Conservation (phyloP, 2,797 vertebrate species). For the Premnoplex brunnescens region DNA sequence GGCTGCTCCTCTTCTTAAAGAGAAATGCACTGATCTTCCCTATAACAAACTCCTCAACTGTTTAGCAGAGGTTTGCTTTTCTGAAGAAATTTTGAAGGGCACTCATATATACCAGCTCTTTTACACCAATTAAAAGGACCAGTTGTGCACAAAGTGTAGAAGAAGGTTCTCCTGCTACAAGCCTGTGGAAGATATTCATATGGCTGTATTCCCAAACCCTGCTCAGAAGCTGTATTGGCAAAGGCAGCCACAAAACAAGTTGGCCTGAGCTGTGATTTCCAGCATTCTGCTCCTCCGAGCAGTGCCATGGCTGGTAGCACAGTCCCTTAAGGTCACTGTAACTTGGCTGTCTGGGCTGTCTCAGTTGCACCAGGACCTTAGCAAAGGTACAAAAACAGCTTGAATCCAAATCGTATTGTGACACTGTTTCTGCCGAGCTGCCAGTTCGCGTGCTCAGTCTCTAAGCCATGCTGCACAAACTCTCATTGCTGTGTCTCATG, state of each 20-base stretch:
- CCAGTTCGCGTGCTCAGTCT: not conserved
- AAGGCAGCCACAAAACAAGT: not conserved
- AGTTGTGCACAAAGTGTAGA: not conserved
- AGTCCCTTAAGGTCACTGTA: not conserved
- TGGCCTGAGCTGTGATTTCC: not conserved
- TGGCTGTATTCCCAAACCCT: not conserved
- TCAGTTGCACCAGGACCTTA: not conserved
- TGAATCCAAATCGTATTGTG: not conserved
- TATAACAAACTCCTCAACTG: not conserved
- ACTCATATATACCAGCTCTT: not conserved
- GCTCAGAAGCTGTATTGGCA: not conserved
- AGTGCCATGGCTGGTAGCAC: fast-evolving
- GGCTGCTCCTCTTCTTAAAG: not conserved
- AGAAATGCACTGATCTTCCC: not conserved
- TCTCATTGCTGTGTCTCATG: not conserved
- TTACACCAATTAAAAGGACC: not conserved
- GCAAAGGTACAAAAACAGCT: not conserved
- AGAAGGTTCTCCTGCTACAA: not conserved
- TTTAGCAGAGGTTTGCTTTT: not conserved
- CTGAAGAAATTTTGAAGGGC: not conserved
- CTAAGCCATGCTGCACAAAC: not conserved
- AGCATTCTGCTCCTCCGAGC: not conserved
- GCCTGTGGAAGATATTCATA: not conserved
- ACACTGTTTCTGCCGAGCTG: not conserved
- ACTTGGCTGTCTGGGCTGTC: not conserved